A percentile compares a stretch with the other conserved stretches of the same genome.
Conservation (phyloP, 2,113 vertebrate species). For the Chrysochloris asiatica region DNA sequence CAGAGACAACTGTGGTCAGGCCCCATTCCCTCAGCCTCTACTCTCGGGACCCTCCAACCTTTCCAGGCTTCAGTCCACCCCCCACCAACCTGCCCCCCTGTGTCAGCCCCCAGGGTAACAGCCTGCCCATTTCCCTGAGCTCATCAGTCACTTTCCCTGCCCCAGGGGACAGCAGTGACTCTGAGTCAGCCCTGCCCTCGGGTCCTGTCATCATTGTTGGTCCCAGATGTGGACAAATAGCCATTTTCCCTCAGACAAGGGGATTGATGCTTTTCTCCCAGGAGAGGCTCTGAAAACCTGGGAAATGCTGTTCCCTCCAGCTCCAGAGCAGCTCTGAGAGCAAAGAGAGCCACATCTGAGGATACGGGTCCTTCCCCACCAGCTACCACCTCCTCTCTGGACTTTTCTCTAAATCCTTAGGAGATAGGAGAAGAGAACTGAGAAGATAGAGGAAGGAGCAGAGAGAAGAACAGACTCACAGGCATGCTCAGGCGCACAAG, state of each 20-base stretch:
- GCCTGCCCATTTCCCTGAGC: background rate
- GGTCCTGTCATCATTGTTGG: background rate
- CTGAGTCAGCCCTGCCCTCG: background rate
- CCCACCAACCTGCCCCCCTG: background rate
- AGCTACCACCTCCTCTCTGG: background rate
- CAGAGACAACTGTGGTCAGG: background rate
- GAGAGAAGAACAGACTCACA: background rate
- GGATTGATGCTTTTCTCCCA: conserved; percentile 80
- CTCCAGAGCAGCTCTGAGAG: conserved; percentile 72
- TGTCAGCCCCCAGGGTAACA: background rate
- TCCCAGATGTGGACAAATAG: conserved; percentile 49
- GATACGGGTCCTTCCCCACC: background rate
- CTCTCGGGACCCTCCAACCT: background rate
- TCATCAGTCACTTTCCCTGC: background rate
- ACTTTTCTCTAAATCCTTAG: background rate
- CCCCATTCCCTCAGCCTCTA: background rate
- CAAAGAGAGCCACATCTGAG: conserved; percentile 61
- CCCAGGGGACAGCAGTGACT: background rate
- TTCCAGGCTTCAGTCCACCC: background rate
- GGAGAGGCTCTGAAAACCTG: conserved; percentile 79
- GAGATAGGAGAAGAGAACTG: background rate
- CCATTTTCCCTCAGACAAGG: conserved; percentile 38
- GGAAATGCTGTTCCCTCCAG: conserved; percentile 79
- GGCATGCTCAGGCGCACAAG: background rate
- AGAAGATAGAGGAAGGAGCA: background rate